Evolutionary conservation across 2,113 vertebrate species (phyloP), one percentile per base, ranked within the genome.

Genomic region (Actenoides hombroni): DNA sequence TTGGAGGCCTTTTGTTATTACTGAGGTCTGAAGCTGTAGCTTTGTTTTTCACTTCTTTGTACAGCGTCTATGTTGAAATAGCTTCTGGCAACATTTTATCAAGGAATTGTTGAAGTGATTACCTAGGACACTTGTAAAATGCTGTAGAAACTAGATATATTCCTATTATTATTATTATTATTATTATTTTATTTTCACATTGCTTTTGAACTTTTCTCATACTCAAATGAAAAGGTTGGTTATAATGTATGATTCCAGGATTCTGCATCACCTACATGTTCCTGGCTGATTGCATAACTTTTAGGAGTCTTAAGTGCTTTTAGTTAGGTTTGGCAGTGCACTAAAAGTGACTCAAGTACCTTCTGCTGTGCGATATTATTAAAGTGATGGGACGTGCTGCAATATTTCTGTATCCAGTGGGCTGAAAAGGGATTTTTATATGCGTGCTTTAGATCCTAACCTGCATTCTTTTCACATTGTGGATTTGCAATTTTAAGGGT

Each of bases 301-400:
- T 19, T 74, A 54, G 44, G 64, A 60, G 79, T 63, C 54, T 26
- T 63, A 56, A 59, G 29, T 78, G 31, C 60, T 92, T 94, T 91
- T 83, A 24, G 56, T 75, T 95, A 48, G 64, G 76, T 78, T 42
- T 75, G 54, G 13, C 71, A 94, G 35, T 86, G 40, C 11, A 4
- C 17, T 77, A 73, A 42, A 94, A 12, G 16, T 87, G 78, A 92
- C 49, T 83, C 37, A 61, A 60, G 59, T 70, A 35, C 70, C 37
- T 89, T 94, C 68, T 95, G 46, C 33, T 92, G 33, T 77, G 68
- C 80, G 80, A 75, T 90, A 51, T 24, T 97, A 69, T 70, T 91
- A 33, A 80, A 88, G 26, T 21, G 29, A 67, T 83, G 49, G 37
- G 46, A 80, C 4, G 2, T 63, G 64, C 67, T 59, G 37, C 71